These are phyloP conservation scores for Formica exsecta DNA, from an alignment of 1,140 invertebrate species.

Conservation along the genomic window DNA sequence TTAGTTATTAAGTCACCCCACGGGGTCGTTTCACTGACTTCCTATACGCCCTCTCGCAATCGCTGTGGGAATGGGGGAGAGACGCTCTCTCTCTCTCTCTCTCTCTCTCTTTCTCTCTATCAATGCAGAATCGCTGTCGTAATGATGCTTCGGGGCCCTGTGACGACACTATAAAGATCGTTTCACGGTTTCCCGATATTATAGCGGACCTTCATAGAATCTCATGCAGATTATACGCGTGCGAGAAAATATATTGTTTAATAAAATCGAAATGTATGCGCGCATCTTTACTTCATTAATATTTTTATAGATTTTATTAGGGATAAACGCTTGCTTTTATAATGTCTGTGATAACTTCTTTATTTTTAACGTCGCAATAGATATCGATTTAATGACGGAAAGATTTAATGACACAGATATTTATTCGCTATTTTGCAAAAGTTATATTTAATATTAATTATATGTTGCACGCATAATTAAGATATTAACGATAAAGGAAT, in stretches of 20 bases:
- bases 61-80: conserved; percentile 78
- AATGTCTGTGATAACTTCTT: neutral
- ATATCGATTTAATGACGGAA: neutral
- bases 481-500: neutral
- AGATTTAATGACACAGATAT: neutral
- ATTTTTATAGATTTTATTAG: neutral
- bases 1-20: conserved; percentile 85
- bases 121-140: conserved; percentile 69
- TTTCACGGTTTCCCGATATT: conserved; percentile 62
- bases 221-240: conserved; percentile 45
- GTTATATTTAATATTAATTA: neutral
- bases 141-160: conserved; percentile 70
- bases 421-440: neutral
- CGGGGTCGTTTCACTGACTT: conserved; percentile 76
- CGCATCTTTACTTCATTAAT: neutral
- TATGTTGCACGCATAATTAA: neutral
- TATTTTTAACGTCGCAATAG: neutral
- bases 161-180: conserved; percentile 74
- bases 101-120: conserved; percentile 21
- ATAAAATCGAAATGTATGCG: neutral
- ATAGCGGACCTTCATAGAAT: conserved; percentile 22
- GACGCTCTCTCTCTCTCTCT: neutral
- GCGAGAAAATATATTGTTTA: conserved; percentile 6
- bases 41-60: conserved; percentile 72
- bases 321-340: no score